phyloP scores from a whole-genome alignment of 2,113 vertebrate species.

The Chaetura pelagica region DNA sequence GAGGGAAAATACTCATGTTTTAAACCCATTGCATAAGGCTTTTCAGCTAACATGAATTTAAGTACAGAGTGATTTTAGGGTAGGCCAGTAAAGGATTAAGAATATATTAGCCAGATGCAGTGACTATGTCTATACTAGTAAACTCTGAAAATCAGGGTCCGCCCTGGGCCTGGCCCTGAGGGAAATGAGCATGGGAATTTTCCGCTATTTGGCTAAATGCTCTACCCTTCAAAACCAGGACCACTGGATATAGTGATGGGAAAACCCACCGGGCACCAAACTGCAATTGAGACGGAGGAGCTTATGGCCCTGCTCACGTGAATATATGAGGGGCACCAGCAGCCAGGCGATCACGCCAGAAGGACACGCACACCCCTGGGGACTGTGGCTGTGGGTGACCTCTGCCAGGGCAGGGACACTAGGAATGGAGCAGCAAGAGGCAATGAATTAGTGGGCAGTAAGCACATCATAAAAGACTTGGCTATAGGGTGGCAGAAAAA shows the following conservation, averaged over 20 bases:
- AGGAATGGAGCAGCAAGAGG: not conserved
- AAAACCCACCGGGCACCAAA: not conserved
- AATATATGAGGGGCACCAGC: not conserved
- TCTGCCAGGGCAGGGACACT: not conserved
- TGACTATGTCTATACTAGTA: not conserved
- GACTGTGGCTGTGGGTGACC: not conserved
- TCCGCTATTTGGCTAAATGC: not conserved
- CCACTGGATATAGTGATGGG: not conserved
- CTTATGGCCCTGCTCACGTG: not conserved
- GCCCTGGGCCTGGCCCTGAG: not conserved
- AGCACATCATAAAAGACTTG: not conserved
- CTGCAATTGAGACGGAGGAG: not conserved
- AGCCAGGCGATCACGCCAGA: not conserved
- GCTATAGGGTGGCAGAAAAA: not conserved
- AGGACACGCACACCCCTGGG: too few species aligned
- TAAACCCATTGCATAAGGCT: not conserved
- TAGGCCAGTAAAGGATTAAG: not conserved
- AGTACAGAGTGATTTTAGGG: not conserved
- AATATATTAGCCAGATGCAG: not conserved
- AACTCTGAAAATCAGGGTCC: not conserved
- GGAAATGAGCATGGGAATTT: not conserved
- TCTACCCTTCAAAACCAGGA: not conserved
- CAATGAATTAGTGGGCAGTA: not conserved
- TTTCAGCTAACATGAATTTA: not conserved
- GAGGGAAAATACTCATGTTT: not conserved